These are phyloP conservation scores for Balaeniceps rex DNA, from an alignment of 2,113 vertebrate species.

Conservation along the genomic window DNA sequence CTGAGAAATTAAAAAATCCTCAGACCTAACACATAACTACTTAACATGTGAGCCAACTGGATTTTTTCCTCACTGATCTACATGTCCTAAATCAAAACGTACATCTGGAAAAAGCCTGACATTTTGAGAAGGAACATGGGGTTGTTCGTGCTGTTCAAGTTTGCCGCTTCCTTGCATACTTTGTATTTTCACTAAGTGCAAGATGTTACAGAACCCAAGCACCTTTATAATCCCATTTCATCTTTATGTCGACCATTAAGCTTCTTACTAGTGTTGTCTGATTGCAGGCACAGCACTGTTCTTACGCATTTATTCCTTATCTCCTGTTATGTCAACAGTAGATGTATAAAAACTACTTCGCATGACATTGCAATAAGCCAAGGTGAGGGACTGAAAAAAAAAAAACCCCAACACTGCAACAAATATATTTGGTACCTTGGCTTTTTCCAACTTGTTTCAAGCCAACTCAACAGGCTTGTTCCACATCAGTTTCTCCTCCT, in stretches of 20 bases:
- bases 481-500: background rate
- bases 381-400: background rate
- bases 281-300: rapidly evolving
- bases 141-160: rapidly evolving
- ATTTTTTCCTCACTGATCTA: background rate
- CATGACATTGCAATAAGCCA: background rate
- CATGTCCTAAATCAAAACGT: rapidly evolving
- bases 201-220: background rate
- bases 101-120: background rate
- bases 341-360: background rate
- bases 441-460: background rate
- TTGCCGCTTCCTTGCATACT: background rate
- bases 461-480: background rate
- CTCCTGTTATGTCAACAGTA: background rate
- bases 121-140: background rate
- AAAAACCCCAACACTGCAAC: rapidly evolving
- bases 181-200: rapidly evolving
- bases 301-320: rapidly evolving
- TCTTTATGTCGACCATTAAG: rapidly evolving
- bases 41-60: background rate
- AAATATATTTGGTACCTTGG: background rate
- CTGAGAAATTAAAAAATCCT: background rate
- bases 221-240: background rate
- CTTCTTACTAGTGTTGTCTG: background rate
- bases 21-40: too few relatives aligned